Evolutionary conservation across 2,797 vertebrate species (phyloP).

Genomic region (Anabas testudineus): DNA sequence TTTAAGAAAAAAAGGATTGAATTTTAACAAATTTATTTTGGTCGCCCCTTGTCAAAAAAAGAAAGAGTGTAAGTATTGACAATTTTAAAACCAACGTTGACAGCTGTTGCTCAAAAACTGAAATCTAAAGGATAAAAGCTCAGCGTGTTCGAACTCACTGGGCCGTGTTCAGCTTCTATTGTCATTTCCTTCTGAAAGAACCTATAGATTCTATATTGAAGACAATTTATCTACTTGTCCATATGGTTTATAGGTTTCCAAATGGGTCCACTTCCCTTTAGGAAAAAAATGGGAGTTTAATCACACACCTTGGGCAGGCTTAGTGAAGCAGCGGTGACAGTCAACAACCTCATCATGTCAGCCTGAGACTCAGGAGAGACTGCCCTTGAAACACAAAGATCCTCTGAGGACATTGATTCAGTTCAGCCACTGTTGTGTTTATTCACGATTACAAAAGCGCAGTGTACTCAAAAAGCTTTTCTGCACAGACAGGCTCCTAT

Average conservation of each 20-base stretch:
- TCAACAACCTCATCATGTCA: slow-evolving; percentile 75
- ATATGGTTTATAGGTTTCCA: slow-evolving; percentile 76
- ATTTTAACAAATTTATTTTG: neutral
- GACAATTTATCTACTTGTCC: slow-evolving; percentile 71
- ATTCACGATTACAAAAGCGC: slow-evolving; percentile 45
- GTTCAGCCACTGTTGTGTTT: slow-evolving; percentile 54
- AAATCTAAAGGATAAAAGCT: slow-evolving; percentile 10
- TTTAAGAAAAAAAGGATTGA: neutral
- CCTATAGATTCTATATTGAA: slow-evolving; percentile 59
- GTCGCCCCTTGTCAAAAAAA: neutral
- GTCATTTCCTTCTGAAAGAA: slow-evolving; percentile 53
- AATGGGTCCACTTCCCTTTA: slow-evolving; percentile 66
- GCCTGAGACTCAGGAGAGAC: slow-evolving; percentile 61
- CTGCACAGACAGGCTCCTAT: slow-evolving; percentile 28
- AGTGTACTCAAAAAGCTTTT: slow-evolving; percentile 40
- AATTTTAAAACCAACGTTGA: slow-evolving; percentile 18
- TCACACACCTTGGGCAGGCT: slow-evolving; percentile 70
- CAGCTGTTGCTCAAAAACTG: slow-evolving; percentile 12
- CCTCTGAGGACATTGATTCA: slow-evolving; percentile 72
- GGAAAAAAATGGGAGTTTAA: slow-evolving; percentile 75
- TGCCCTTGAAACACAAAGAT: slow-evolving; percentile 81
- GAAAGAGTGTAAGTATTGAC: slow-evolving; percentile 6
- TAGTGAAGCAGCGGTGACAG: slow-evolving; percentile 72
- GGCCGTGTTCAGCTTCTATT: slow-evolving; percentile 42
- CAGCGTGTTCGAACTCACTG: slow-evolving; percentile 14